These are phyloP conservation scores for Cherax destructor DNA, from an alignment of 1,140 invertebrate species.

Conservation along the genomic window DNA sequence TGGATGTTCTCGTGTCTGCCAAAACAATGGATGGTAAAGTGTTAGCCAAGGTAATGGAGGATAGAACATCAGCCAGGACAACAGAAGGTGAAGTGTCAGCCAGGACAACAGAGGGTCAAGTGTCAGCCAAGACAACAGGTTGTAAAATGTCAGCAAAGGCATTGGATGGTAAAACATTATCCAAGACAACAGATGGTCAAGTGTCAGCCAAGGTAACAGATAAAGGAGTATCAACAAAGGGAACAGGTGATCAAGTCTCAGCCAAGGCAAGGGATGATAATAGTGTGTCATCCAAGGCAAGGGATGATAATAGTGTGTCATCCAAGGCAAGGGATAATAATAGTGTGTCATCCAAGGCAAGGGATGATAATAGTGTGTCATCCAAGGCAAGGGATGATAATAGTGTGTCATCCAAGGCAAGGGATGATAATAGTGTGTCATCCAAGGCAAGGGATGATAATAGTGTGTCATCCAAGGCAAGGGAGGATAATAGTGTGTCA, in stretches of 20 bases:
- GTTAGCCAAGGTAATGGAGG: background rate
- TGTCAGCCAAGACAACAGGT: background rate
- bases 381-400: background rate
- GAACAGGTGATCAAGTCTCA: background rate
- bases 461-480: background rate
- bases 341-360: too few species aligned
- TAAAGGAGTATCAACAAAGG: background rate
- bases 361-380: background rate
- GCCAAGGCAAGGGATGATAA: background rate
- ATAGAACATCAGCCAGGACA: background rate
- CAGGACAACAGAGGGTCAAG: background rate
- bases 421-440: background rate
- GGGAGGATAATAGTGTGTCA: background rate
- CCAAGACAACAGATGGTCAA: background rate
- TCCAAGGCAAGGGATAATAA: background rate
- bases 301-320: background rate
- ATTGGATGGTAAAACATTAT: background rate
- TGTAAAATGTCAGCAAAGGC: background rate
- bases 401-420: too few species aligned
- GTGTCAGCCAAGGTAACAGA: background rate
- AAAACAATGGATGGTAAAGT: background rate
- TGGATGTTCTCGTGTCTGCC: background rate
- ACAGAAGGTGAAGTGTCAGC: background rate
- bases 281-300: background rate
- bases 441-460: background rate